Conservation (phyloP, 2,888 invertebrate genomes). For the Lepidonotus clava region DNA sequence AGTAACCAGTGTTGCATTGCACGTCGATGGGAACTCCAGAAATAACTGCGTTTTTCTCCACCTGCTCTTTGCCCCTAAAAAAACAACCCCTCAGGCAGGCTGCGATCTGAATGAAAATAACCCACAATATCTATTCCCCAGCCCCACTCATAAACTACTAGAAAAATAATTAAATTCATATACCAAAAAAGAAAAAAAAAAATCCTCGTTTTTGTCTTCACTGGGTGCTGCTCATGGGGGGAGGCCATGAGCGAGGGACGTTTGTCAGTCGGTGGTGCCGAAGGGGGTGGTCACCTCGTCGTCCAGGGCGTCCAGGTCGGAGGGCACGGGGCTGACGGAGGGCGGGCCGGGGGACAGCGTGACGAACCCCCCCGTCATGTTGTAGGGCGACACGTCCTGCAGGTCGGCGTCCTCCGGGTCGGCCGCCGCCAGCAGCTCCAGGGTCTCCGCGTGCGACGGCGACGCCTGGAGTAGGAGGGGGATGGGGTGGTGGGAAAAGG, state of each 20-base stretch:
- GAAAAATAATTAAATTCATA: too few species aligned
- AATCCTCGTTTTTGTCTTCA: too few species aligned
- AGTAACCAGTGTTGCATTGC: too few species aligned
- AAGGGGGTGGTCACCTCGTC: conserved; percentile 64
- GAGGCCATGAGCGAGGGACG: not conserved
- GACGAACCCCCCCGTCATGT: conserved; percentile 74
- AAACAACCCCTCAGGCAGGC: too few species aligned
- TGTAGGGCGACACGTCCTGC: conserved; percentile 71
- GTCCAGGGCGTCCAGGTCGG: conserved; percentile 72
- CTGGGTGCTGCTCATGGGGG: too few species aligned
- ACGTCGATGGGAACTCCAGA: too few species aligned
- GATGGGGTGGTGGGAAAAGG: not conserved
- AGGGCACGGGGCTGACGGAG: conserved; percentile 61
- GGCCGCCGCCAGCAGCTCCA: conserved; percentile 72
- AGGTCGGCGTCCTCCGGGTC: conserved; percentile 70
- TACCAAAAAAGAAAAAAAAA: too few species aligned
- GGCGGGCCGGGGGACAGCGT: conserved; percentile 65
- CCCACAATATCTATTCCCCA: too few species aligned
- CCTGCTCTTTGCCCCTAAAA: too few species aligned
- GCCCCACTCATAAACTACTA: too few species aligned
- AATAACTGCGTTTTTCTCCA: too few species aligned
- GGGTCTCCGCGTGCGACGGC: conserved; percentile 49
- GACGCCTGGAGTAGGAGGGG: not conserved
- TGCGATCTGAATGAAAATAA: too few species aligned
- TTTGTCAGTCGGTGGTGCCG: conserved; percentile 46